These are phyloP conservation scores for Megalopta genalis DNA, from an alignment of 1,140 invertebrate genomes.

Conservation along the genomic window DNA sequence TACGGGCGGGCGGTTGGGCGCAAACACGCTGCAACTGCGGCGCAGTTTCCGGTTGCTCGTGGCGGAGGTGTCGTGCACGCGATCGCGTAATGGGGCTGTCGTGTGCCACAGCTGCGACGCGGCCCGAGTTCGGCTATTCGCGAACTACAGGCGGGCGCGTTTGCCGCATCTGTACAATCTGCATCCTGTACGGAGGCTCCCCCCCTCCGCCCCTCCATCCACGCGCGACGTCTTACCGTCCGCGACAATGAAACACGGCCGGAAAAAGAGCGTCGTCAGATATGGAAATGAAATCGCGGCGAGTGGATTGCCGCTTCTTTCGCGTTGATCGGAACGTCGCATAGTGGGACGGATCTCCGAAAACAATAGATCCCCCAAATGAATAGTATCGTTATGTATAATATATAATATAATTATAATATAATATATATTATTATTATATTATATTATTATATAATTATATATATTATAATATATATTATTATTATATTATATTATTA, in stretches of 20 bases:
- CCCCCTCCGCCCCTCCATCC: too few species aligned
- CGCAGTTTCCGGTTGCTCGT: slow-evolving; percentile 24
- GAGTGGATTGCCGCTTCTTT: too few species aligned
- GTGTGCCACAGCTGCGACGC: slow-evolving; percentile 31
- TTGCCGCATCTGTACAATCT: slow-evolving; percentile 19
- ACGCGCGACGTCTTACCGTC: background rate
- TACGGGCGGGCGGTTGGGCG: background rate
- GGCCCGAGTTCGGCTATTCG: background rate
- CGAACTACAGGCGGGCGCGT: slow-evolving; percentile 32
- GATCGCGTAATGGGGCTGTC: slow-evolving; percentile 41
- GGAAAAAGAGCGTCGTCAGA: background rate
- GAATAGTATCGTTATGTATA: too few species aligned
- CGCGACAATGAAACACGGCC: background rate
- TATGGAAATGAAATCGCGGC: background rate
- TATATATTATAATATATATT: too few species aligned
- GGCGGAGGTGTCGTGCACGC: slow-evolving; percentile 8
- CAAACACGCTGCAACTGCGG: slow-evolving; percentile 10
- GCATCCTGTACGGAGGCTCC: background rate
- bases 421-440: too few species aligned
- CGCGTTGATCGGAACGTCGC: too few species aligned
- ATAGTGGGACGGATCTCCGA: too few species aligned
- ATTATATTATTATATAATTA: too few species aligned
- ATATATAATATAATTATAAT: too few species aligned
- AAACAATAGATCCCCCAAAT: too few species aligned
- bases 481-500: too few species aligned